These are phyloP conservation scores for Jaculus jaculus DNA, from an alignment of 2,113 vertebrate genomes.

Conservation along the genomic window DNA sequence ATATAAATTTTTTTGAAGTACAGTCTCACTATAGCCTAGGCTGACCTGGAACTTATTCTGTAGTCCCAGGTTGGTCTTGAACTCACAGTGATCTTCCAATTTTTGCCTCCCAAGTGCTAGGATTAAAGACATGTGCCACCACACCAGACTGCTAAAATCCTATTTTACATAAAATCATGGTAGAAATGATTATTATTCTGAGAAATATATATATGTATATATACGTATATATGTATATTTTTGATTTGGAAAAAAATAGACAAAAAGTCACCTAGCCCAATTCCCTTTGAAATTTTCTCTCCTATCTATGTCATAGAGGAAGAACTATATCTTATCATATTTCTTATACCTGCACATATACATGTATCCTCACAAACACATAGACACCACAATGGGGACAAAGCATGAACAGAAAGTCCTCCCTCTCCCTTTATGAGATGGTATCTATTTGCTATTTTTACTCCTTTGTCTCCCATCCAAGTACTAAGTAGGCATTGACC, in stretches of 20 bases:
- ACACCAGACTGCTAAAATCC: neutral
- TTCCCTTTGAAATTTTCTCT: neutral
- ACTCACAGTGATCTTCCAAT: no score
- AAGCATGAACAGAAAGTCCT: neutral
- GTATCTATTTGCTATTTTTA: neutral
- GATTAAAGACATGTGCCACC: no score
- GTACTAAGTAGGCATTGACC: no score
- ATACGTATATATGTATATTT: no score
- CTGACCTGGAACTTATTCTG: no score
- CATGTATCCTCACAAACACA: neutral
- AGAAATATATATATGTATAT: constrained; percentile 1
- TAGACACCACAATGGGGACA: neutral
- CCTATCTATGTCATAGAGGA: neutral
- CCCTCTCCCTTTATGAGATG: neutral
- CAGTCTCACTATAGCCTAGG: no score
- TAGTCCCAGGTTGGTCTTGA: no score
- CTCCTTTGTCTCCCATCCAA: neutral
- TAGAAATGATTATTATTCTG: constrained; percentile 9
- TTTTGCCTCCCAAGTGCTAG: no score
- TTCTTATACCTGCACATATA: neutral
- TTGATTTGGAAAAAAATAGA: neutral
- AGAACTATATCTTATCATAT: neutral
- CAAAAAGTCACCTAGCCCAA: neutral
- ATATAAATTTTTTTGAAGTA: no score
- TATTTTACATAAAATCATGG: constrained; percentile 17